phyloP scores from a whole-genome alignment of 2,113 vertebrate genomes.

The Sceloporus undulatus region DNA sequence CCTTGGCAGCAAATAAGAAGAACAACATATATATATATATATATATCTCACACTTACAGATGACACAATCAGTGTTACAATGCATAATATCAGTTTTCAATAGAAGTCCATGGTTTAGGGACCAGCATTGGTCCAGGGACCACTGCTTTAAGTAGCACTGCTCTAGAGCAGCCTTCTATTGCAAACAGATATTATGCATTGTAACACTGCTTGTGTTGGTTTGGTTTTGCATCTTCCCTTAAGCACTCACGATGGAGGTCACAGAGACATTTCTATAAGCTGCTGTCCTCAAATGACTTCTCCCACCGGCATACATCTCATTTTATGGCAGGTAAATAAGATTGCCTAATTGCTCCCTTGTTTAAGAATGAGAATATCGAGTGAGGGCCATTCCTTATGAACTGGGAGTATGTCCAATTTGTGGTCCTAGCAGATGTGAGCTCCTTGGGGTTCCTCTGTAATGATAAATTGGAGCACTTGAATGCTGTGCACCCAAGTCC shows the following conservation, averaged over 20 bases:
- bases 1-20: no score
- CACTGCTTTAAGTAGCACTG: no score
- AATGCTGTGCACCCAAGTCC: constrained; percentile 56
- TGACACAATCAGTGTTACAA: no score
- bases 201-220: not conserved
- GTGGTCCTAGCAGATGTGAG: constrained; percentile 72
- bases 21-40: no score
- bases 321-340: constrained; percentile 71
- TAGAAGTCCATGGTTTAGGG: no score
- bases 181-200: no score
- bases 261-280: constrained; percentile 56
- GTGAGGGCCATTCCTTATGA: constrained; percentile 61
- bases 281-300: constrained; percentile 69
- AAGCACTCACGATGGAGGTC: constrained; percentile 43
- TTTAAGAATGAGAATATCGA: constrained; percentile 65
- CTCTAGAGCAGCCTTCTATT: no score
- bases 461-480: constrained; percentile 76
- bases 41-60: no score
- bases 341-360: constrained; percentile 70
- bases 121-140: no score
- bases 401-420: constrained; percentile 71
- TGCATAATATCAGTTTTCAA: no score
- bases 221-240: not conserved
- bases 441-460: constrained; percentile 76
- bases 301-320: constrained; percentile 66